Evolutionary conservation across 35 echinoderm and acorn worm genomes (phyloP).

Genomic region (Ptychodera flava): DNA sequence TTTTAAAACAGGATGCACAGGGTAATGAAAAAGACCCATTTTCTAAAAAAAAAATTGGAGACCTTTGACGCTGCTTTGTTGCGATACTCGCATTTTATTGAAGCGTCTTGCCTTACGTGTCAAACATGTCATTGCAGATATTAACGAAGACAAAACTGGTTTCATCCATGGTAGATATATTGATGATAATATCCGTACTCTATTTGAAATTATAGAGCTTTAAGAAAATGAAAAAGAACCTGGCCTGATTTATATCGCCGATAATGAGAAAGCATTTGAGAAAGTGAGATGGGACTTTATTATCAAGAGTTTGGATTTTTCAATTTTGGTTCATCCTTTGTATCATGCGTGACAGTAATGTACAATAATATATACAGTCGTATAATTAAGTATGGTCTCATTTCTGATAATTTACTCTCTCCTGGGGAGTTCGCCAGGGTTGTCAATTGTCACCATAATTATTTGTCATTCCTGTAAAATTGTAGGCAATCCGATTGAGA

Average conservation of each 20-base stretch:
- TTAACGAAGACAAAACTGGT: background rate
- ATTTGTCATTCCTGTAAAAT: background rate
- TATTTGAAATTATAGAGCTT: background rate
- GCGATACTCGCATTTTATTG: background rate
- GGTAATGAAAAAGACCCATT: background rate
- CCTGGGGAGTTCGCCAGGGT: background rate
- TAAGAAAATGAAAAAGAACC: background rate
- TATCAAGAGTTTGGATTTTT: background rate
- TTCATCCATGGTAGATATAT: background rate
- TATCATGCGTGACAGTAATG: background rate
- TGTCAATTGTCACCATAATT: background rate
- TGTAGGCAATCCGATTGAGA: background rate
- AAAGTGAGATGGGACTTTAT: background rate
- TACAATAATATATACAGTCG: background rate
- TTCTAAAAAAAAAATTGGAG: background rate
- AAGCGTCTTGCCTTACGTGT: background rate
- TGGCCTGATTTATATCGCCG: background rate
- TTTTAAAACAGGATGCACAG: background rate
- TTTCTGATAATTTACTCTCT: too few species aligned
- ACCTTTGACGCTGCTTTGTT: background rate
- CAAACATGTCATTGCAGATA: background rate
- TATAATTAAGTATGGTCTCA: background rate
- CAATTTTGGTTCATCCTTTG: background rate
- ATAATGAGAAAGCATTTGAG: background rate
- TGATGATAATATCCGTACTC: background rate